Evolutionary conservation across 2,113 vertebrate species (phyloP).

Genomic region (Chlorocebus sabaeus): DNA sequence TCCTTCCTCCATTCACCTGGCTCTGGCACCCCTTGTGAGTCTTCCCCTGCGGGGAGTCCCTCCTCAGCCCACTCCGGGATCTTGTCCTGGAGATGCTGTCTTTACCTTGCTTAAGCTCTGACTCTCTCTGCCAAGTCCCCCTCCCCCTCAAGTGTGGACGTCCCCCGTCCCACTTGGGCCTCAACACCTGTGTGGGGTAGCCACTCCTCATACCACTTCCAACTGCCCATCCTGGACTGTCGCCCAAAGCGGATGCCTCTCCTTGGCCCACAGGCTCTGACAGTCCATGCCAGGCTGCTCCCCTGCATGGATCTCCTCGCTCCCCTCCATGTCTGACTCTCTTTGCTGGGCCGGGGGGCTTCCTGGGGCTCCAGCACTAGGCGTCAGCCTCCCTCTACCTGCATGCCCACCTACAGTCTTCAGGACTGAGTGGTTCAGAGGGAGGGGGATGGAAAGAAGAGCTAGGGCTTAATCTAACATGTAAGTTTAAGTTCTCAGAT

Average conservation of each 20-base stretch:
- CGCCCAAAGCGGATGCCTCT: background rate
- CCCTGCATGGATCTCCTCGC: background rate
- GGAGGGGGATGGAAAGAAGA: background rate
- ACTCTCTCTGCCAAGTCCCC: background rate
- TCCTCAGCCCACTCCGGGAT: background rate
- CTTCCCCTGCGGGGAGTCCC: background rate
- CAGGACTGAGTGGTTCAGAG: background rate
- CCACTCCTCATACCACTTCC: background rate
- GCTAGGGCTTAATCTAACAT: background rate
- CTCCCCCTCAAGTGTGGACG: background rate
- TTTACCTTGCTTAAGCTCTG: background rate
- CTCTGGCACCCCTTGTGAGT: background rate
- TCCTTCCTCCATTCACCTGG: background rate
- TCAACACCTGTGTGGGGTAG: too few relatives aligned
- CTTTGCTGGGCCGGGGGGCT: background rate
- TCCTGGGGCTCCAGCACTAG: background rate
- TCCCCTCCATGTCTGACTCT: background rate
- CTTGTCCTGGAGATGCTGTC: background rate
- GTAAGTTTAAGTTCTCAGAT: background rate
- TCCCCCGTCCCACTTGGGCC: background rate
- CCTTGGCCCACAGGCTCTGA: background rate
- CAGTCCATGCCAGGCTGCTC: background rate
- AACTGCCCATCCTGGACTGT: background rate
- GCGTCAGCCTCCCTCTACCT: background rate
- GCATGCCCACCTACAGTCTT: background rate